Base-by-base conservation (phyloP, 2,113 vertebrate species). In the Arizona elegans region DNA sequence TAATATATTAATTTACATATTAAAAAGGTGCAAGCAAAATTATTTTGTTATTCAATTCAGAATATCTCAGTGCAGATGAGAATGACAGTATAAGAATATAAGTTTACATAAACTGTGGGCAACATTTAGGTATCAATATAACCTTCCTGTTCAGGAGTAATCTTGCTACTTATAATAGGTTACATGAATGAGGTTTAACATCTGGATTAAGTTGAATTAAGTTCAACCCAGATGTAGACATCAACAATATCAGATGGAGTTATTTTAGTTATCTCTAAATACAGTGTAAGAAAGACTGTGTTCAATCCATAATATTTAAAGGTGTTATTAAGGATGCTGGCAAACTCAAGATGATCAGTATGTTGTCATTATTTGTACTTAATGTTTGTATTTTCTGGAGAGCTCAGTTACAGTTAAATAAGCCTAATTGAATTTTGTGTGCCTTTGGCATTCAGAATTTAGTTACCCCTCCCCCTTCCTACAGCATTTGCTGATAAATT, bases 11-110 rank as follows among this genome's bases (percentile, higher is more conserved):
- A 91, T 90, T 96, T 92, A 87, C 90, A 95, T 94, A 0, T 93
- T 96, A 92, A 87, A 95, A 92, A 95, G 95, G 93, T 94, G 38
- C 95, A 89, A 95, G 17, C 53, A 94, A 81, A 59, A 93, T 91
- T 93, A 56, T 96, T 95, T 93, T 94, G 92, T 92, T 94, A 90
- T 95, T 97, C 8, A 8, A 19, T 96, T 97, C 92, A 92, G 89
- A 92, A 94, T 55, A 91, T 24, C 93, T 38, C n/a, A 54, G 94
- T n/a, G 70, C 43, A 92, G 87, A 94, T 93, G 92, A 4, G n/a
- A 15, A 70, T 3, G 65, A 54, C 3, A 91, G 87, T 93, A 55
- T 89, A 33, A 93, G 93, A 95, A 95, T 65, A 92, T 55, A 17
- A 17, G 29, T 11, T 87, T 54, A 93, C 96, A 38, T 81, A 38